Percentiles rank a stretch among this genome's conserved stretches.
Conservation (phyloP, 2,888 invertebrate genomes). For the Pseudoips prasinana region DNA sequence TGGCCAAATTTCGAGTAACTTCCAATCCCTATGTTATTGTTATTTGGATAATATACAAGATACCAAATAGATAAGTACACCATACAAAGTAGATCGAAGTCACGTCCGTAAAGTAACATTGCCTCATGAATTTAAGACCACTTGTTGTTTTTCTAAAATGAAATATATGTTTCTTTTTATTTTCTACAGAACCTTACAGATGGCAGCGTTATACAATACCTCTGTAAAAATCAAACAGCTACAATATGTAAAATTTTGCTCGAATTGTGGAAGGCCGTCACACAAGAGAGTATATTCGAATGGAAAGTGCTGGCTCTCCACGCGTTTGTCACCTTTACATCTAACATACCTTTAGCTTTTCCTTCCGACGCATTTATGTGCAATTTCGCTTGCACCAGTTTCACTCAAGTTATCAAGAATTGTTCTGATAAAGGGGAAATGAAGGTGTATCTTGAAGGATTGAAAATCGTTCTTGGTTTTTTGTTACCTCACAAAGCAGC, state of each 20-base stretch:
- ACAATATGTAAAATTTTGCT: conserved; percentile 79
- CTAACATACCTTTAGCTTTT: conserved; percentile 59
- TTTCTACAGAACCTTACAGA: conserved; percentile 52
- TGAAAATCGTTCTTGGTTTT: conserved; percentile 62
- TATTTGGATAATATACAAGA: too few relatives aligned
- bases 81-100: too few relatives aligned
- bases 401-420: conserved; percentile 75
- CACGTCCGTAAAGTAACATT: too few relatives aligned
- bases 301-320: conserved; percentile 80
- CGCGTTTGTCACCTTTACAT: conserved; percentile 78
- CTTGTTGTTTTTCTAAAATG: too few relatives aligned
- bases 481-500: conserved; percentile 62
- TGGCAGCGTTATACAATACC: conserved; percentile 55
- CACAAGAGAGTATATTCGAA: conserved; percentile 67
- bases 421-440: conserved; percentile 49
- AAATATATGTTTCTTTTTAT: too few relatives aligned
- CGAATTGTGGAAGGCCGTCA: conserved; percentile 70
- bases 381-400: conserved; percentile 78
- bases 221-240: conserved; percentile 68
- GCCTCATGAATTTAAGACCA: too few relatives aligned
- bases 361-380: conserved; percentile 78
- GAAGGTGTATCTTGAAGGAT: conserved; percentile 55
- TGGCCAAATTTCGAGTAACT: too few relatives aligned
- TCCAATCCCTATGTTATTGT: too few relatives aligned
- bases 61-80: too few relatives aligned